A percentile compares a stretch with the other conserved stretches of the same genome.
Conservation (phyloP, 2,113 vertebrate genomes). For the Nettapus auritus region DNA sequence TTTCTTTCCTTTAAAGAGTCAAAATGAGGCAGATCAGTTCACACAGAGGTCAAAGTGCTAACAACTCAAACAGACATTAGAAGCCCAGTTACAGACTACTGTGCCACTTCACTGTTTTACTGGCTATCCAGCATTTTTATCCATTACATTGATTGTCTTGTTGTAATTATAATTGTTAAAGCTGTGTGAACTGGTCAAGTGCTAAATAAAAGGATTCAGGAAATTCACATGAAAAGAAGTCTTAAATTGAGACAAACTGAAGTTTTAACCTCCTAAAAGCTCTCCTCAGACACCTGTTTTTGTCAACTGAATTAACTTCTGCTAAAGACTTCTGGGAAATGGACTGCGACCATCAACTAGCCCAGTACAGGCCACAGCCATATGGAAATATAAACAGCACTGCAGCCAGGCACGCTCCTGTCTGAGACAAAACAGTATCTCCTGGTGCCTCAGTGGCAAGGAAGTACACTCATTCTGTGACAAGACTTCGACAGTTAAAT, state of each 20-base stretch:
- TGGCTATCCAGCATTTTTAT: background rate
- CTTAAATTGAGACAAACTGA: background rate
- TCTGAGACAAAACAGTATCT: background rate
- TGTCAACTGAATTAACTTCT: background rate
- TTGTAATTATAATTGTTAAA: background rate
- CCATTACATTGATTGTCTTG: background rate
- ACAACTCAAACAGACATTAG: background rate
- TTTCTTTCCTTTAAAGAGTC: background rate
- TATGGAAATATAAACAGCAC: background rate
- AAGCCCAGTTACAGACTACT: background rate
- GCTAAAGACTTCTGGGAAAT: background rate
- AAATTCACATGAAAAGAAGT: background rate
- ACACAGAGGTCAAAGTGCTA: background rate
- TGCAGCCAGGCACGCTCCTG: background rate
- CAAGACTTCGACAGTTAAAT: background rate
- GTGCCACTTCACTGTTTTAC: background rate
- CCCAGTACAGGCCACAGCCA: background rate
- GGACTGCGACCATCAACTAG: background rate
- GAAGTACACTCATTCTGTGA: background rate
- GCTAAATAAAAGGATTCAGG: background rate
- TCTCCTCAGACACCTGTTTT: background rate
- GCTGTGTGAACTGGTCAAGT: background rate
- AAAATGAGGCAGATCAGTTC: background rate
- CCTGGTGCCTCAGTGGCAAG: background rate
- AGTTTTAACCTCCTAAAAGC: too few species aligned